Evolutionary conservation across 2,888 invertebrate species (phyloP), one percentile per base, ranked within the genome.

Genomic region (Aromia moschata): DNA sequence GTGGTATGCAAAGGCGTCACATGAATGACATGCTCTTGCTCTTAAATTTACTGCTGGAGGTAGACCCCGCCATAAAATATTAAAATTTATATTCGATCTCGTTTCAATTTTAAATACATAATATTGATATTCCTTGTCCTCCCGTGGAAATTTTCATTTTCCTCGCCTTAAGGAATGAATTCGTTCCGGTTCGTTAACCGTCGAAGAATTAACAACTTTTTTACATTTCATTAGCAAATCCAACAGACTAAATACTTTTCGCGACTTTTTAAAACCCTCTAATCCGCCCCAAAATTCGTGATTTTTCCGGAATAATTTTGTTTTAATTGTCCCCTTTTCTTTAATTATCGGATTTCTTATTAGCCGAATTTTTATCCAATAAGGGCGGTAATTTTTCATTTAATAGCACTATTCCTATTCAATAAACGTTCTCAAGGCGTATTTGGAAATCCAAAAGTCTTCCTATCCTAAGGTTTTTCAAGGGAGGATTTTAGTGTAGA

Each of bases 201-300:
- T 60, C 56, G 41, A 62, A 56, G 58, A 67, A 70, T 70, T 70
- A 68, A 66, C 63, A 64, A 68, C 70, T 71, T 72, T n/a, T 70
- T 70, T 70, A 69, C 72, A 70, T 70, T 70, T 70, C 72, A 72
- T 72, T 72, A 70, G 71, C 69, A 70, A 64, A 67, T 62, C 67
- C 64, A 71, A 72, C 70, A 68, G 68, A 62, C 61, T 65, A 67
- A 70, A 70, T 65, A 68, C 67, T 65, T 65, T 59, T 61, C 58
- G 58, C 67, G 65, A 62, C 64, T 65, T 58, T 62, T 64, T 59
- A 64, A 67, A 67, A 66, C 59, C 59, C 61, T 59, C 56, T 56
- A 63, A 68, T 65, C 65, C 37, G 59, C 62, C 49, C 59, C 51
- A 36, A 49, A 61, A 61, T 58, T 54, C 40, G 46, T 25, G 40